Evolutionary conservation across 1,140 invertebrate genomes (phyloP).

Genomic region (Habropoda laboriosa): DNA sequence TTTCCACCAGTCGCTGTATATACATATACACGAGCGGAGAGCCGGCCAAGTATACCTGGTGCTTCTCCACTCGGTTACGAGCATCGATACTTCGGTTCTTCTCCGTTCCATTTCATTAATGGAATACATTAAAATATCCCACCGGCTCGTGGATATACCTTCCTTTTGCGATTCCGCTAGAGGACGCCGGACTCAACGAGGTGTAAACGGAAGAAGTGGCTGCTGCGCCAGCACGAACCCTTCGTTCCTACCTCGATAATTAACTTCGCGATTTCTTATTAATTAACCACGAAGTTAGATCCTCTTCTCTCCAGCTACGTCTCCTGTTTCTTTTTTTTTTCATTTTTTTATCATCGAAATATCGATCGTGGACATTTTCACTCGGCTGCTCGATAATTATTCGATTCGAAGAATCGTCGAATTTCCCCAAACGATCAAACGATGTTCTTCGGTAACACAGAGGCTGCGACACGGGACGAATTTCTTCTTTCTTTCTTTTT

Average conservation of each 20-base stretch:
- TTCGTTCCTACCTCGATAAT: background rate
- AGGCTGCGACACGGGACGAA: too few relatives aligned
- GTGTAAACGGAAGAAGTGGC: background rate
- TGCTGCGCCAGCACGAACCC: background rate
- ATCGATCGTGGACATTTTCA: background rate
- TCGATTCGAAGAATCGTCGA: background rate
- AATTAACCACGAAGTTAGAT: background rate
- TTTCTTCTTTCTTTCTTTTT: background rate
- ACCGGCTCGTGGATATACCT: too few relatives aligned
- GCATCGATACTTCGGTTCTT: background rate
- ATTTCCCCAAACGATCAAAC: background rate
- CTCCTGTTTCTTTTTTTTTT: too few relatives aligned
- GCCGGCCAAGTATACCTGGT: background rate
- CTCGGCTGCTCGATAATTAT: background rate
- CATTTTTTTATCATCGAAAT: background rate
- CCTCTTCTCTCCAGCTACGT: too few relatives aligned
- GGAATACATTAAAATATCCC: conserved; percentile 38
- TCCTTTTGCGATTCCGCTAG: conserved; percentile 22
- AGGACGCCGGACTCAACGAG: background rate
- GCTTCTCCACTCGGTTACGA: background rate
- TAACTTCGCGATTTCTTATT: background rate
- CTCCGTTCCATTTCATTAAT: conserved; percentile 29
- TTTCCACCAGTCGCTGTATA: background rate
- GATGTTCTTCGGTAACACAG: background rate
- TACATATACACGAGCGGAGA: background rate